These are phyloP conservation scores for Hyposoter dolosus DNA, from an alignment of 2,888 invertebrate species.

Conservation along the genomic window DNA sequence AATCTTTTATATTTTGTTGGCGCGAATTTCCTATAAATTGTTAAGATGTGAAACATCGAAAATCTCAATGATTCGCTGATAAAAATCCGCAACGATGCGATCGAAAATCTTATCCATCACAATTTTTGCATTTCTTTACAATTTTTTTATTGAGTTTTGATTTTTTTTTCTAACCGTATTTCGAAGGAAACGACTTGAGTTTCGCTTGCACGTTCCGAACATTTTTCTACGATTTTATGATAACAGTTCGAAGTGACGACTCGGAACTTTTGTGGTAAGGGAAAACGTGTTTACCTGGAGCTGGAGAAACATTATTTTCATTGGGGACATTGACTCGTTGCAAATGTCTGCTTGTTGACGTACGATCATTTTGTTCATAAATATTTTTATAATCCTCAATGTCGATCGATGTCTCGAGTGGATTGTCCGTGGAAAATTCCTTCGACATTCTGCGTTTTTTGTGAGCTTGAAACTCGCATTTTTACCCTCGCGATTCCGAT, in stretches of 20 bases:
- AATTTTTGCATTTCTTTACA: too few relatives aligned
- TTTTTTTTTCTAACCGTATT: too few relatives aligned
- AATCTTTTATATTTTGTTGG: background rate
- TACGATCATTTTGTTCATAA: background rate
- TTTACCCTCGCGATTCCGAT: constrained; percentile 40
- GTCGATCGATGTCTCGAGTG: background rate
- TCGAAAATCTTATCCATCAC: too few relatives aligned
- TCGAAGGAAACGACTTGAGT: too few relatives aligned
- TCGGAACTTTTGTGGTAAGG: background rate
- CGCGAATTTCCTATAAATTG: background rate
- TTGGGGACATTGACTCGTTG: background rate
- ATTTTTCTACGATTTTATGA: too few relatives aligned
- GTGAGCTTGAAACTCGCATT: background rate
- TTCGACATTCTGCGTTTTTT: constrained; percentile 14
- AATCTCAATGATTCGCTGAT: background rate
- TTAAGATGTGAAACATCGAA: background rate
- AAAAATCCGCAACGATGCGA: background rate
- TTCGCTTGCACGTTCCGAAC: too few relatives aligned
- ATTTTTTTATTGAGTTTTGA: too few relatives aligned
- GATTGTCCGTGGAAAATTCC: background rate
- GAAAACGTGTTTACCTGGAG: background rate
- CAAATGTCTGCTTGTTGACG: background rate
- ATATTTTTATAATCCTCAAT: background rate
- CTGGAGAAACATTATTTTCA: background rate
- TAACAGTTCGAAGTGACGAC: too few relatives aligned